Evolutionary conservation across 2,113 vertebrate genomes (phyloP), one percentile per base, ranked within the genome.

Genomic region (Xiphias gladius): DNA sequence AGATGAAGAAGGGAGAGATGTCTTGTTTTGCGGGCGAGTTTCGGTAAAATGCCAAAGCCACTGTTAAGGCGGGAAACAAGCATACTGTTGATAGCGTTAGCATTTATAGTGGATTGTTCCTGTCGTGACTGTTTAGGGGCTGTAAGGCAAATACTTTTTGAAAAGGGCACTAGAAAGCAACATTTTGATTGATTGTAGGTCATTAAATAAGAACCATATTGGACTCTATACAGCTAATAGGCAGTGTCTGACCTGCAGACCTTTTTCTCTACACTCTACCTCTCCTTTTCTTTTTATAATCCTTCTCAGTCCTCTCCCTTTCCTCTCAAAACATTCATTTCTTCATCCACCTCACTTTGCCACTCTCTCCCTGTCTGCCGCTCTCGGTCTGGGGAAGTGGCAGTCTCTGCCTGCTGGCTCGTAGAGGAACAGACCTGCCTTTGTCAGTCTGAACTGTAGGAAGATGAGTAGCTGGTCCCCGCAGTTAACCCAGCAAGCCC

Each of bases 351-450:
- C 71, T 76, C 72, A 35, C 65, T 80, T 59, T 37, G 80, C 59
- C 37, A 41, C 30, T 41, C 14, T 57, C 72, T 55, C 19, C 61
- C 68, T 39, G 55, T 82, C 77, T 80, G 76, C 58, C 74, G 84
- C 79, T 80, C 83, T 70, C 75, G 66, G 76, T 67, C 80, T 86
- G 80, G 68, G 89, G 84, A 91, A 86, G 84, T 90, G 80, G 76
- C 80, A 32, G 83, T 37, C 66, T 62, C 67, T 76, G 87, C 79
- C 82, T 71, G 83, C 77, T 69, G 79, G 71, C 82, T 86, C 81
- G 86, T 91, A 68, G 66, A 87, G 83, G 88, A 93, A 94, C 92
- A 92, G 85, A 79, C 83, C 71, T 75, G 87, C 73, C 92, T 91
- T 94, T 94, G 92, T 94, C 75, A 74, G 78, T 80, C 84, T 80